A percentile compares a stretch with the other conserved stretches of the same genome.
Conservation (phyloP, 2,888 invertebrate species). For the Dryomyza anilis region DNA sequence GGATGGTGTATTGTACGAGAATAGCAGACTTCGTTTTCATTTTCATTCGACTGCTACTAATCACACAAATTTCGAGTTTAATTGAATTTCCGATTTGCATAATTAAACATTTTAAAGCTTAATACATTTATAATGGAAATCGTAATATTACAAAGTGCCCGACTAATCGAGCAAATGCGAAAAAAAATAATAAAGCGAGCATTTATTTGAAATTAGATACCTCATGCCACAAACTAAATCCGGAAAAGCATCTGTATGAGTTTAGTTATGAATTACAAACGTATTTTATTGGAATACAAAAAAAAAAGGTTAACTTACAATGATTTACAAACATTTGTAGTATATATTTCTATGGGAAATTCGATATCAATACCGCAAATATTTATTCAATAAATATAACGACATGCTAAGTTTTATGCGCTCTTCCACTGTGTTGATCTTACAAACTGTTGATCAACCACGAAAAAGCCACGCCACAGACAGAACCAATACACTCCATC, state of each 20-base stretch:
- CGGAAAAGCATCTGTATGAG: no score
- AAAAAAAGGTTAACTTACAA: neutral
- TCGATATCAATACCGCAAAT: constrained; percentile 13
- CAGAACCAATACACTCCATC: neutral
- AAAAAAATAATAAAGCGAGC: neutral
- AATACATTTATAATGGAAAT: constrained; percentile 11
- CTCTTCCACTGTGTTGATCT: no score
- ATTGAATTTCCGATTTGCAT: constrained; percentile 14
- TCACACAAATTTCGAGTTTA: neutral
- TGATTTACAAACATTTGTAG: no score
- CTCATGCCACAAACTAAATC: no score
- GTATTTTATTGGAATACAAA: no score
- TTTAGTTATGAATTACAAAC: no score
- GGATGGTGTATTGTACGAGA: neutral
- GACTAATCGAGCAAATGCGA: no score
- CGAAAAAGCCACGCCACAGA: neutral
- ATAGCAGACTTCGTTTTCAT: neutral
- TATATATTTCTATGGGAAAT: neutral
- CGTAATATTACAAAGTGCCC: no score
- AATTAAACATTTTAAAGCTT: constrained; percentile 1
- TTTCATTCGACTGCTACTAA: neutral
- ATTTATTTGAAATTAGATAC: neutral
- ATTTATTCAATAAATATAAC: neutral
- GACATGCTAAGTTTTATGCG: neutral
- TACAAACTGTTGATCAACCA: neutral